phyloP scores from a whole-genome alignment of 1,140 invertebrate genomes.

The Sycophila sp. region DNA sequence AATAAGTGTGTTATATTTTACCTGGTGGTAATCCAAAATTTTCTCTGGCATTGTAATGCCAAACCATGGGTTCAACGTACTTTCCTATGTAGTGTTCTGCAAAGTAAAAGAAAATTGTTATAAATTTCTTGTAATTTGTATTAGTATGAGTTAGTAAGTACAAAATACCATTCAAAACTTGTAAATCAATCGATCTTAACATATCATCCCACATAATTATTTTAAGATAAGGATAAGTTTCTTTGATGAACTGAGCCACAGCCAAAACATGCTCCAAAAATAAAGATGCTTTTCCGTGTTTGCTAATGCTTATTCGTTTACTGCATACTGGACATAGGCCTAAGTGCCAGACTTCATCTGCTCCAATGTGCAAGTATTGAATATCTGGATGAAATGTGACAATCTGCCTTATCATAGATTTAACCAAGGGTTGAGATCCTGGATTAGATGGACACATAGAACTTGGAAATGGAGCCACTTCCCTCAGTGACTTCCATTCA shows the following conservation, averaged over 20 bases:
- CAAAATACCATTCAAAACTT: conserved; percentile 65
- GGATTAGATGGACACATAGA: conserved; percentile 82
- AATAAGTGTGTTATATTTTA: conserved; percentile 42
- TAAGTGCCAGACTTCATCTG: conserved; percentile 86
- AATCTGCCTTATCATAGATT: conserved; percentile 70
- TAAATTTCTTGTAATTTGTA: neutral
- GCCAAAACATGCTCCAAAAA: conserved; percentile 78
- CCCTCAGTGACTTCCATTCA: conserved; percentile 80
- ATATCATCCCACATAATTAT: conserved; percentile 97
- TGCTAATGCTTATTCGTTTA: conserved; percentile 65
- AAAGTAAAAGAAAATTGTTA: conserved; percentile 47
- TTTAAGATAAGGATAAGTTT: conserved; percentile 72
- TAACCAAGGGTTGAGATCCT: conserved; percentile 70
- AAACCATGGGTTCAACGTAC: conserved; percentile 88
- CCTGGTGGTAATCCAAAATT: conserved; percentile 63
- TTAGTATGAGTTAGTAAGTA: neutral
- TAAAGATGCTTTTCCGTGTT: conserved; percentile 67
- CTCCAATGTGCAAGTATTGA: conserved; percentile 82
- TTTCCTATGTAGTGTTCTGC: conserved; percentile 75
- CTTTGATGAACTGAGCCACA: conserved; percentile 72
- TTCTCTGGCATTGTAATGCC: conserved; percentile 72
- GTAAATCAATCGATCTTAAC: conserved; percentile 79
- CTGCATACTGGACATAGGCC: conserved; percentile 82
- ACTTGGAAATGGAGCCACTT: conserved; percentile 80
- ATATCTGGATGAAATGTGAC: conserved; percentile 71